These are phyloP conservation scores for Ameiurus melas DNA, from an alignment of 2,113 vertebrate genomes.

Conservation along the genomic window DNA sequence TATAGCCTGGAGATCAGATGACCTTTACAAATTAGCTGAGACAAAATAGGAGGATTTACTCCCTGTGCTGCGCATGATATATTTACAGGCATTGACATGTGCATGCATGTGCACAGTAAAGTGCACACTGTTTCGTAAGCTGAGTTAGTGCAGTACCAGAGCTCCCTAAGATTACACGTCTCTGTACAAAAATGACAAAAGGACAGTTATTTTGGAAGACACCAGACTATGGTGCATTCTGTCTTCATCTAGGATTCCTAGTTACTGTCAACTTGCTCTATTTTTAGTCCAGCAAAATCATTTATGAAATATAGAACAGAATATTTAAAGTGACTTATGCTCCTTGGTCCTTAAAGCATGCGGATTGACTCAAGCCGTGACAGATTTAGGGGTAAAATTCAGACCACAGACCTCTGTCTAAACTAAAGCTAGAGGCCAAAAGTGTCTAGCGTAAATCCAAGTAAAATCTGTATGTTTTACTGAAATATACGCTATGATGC, in stretches of 20 bases:
- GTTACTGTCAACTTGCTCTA: neutral
- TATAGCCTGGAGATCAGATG: neutral
- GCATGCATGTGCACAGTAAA: neutral
- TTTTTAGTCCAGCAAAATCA: constrained; percentile 10
- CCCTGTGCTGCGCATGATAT: neutral
- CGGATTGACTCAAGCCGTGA: neutral
- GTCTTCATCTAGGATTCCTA: neutral
- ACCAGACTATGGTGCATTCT: neutral
- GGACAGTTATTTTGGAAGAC: neutral
- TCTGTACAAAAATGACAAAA: neutral
- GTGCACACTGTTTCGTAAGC: neutral
- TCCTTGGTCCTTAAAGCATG: neutral
- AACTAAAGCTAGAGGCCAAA: neutral
- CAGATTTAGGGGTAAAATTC: neutral
- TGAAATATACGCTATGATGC: neutral
- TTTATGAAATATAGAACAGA: constrained; percentile 5
- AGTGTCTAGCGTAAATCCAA: too few relatives aligned
- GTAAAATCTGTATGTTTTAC: neutral
- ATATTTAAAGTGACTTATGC: neutral
- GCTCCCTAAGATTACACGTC: neutral
- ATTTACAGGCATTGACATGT: neutral
- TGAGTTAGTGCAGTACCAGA: neutral
- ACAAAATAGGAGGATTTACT: neutral
- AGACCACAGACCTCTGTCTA: neutral
- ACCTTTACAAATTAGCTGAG: neutral